phyloP scores from a whole-genome alignment of 92 coral and sea anemone genomes.

The Chrysogorgia sp. region DNA sequence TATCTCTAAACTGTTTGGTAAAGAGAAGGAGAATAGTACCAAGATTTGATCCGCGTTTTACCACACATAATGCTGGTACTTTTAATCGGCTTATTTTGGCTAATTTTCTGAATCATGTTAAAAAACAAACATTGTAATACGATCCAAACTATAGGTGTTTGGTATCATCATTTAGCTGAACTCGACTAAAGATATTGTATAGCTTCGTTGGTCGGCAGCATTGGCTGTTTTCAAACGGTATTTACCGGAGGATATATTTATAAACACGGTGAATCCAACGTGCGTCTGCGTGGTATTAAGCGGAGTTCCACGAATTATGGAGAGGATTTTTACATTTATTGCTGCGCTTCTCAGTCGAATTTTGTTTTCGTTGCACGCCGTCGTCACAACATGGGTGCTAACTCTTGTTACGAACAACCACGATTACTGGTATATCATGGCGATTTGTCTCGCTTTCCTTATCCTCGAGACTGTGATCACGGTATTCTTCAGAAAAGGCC shows the following conservation, averaged over 20 bases:
- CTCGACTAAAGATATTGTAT: background rate
- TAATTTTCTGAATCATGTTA: no score
- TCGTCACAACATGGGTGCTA: slow-evolving; percentile 83
- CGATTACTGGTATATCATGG: slow-evolving; percentile 64
- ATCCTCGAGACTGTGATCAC: slow-evolving; percentile 79
- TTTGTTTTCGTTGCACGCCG: slow-evolving; percentile 74
- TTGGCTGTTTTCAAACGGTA: background rate
- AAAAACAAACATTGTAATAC: slow-evolving; percentile 4
- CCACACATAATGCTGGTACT: no score
- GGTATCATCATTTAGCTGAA: background rate
- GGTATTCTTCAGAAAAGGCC: slow-evolving; percentile 83
- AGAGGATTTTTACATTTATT: slow-evolving; percentile 79
- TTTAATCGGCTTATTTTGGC: no score
- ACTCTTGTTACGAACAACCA: slow-evolving; percentile 65
- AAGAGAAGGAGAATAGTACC: no score
- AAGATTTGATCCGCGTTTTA: no score
- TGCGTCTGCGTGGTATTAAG: background rate
- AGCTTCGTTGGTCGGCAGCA: background rate
- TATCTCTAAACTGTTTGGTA: no score
- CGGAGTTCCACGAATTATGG: slow-evolving; percentile 54
- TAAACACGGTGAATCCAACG: background rate
- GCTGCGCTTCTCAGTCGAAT: slow-evolving; percentile 90
- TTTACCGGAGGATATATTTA: background rate
- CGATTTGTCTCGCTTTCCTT: slow-evolving; percentile 64
- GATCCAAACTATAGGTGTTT: slow-evolving; percentile 16